A percentile compares a stretch with the other conserved stretches of the same genome.
These are phyloP conservation scores for Nemotelus pantherinus DNA, from an alignment of 2,888 invertebrate species.

Conservation along the genomic window DNA sequence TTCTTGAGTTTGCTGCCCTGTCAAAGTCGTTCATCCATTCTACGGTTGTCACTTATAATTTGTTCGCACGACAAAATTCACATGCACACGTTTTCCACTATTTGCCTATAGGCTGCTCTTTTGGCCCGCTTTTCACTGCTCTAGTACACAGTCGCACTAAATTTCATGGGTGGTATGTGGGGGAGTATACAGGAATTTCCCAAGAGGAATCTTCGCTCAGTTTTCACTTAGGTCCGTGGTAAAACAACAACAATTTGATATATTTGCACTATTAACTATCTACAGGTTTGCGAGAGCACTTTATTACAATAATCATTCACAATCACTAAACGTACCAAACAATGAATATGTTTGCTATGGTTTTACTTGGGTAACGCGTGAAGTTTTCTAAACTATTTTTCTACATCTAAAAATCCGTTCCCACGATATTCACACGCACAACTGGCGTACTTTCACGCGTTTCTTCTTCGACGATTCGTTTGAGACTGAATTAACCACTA, in stretches of 20 bases:
- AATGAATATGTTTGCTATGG: too few relatives aligned
- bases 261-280: too few relatives aligned
- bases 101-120: conserved; percentile 31
- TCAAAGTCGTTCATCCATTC: conserved; percentile 50
- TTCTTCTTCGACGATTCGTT: conserved; percentile 45
- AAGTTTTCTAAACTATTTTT: not conserved
- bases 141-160: conserved; percentile 33
- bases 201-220: not conserved
- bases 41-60: conserved; percentile 13
- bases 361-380: not conserved
- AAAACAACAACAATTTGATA: not conserved
- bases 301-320: too few relatives aligned
- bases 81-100: conserved; percentile 32
- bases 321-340: too few relatives aligned
- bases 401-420: conserved; percentile 11
- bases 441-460: conserved; percentile 28
- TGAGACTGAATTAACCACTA: conserved; percentile 49
- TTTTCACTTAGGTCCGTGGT: conserved; percentile 1
- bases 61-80: conserved; percentile 18
- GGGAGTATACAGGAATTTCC: conserved; percentile 16
- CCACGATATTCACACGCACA: conserved; percentile 1
- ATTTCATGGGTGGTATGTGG: not conserved
- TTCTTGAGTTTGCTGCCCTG: conserved; percentile 13
- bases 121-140: conserved; percentile 26
- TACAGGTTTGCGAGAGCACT: too few relatives aligned